A percentile compares a stretch with the other conserved stretches of the same genome.
Evolutionary conservation across 2,113 vertebrate species (phyloP).

Genomic region (Stegastes partitus): DNA sequence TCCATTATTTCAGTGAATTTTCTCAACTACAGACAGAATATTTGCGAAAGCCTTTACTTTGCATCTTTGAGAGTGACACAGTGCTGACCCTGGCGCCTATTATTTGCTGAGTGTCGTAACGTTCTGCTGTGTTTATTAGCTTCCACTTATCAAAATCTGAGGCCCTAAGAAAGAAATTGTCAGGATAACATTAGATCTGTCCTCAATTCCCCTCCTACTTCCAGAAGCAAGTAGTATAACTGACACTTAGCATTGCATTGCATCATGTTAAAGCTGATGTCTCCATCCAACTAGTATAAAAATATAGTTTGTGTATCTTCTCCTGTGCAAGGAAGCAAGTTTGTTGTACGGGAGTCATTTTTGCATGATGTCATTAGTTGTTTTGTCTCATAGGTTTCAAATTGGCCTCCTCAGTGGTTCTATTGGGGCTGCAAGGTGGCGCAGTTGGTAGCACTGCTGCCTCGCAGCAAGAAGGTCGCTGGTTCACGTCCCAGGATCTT

Average conservation of each 20-base stretch:
- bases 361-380: too few species aligned
- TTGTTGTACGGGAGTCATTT: too few species aligned
- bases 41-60: conserved; percentile 33
- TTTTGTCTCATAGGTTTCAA: too few species aligned
- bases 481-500: too few species aligned
- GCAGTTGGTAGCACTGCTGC: too few species aligned
- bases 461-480: too few species aligned
- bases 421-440: too few species aligned
- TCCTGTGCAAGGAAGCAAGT: neutral
- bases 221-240: neutral
- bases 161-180: neutral
- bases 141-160: conserved; percentile 10
- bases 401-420: too few species aligned
- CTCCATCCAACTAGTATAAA: neutral
- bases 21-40: neutral
- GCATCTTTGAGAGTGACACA: conserved; percentile 50
- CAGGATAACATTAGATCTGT: neutral
- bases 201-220: neutral
- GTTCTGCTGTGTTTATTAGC: conserved; percentile 16
- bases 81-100: conserved; percentile 44
- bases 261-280: neutral
- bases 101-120: conserved; percentile 39
- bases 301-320: neutral
- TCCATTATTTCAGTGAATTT: conserved; percentile 16
- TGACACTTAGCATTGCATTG: neutral